phyloP scores from a whole-genome alignment of 2,797 vertebrate species.

The Hirundo rustica region DNA sequence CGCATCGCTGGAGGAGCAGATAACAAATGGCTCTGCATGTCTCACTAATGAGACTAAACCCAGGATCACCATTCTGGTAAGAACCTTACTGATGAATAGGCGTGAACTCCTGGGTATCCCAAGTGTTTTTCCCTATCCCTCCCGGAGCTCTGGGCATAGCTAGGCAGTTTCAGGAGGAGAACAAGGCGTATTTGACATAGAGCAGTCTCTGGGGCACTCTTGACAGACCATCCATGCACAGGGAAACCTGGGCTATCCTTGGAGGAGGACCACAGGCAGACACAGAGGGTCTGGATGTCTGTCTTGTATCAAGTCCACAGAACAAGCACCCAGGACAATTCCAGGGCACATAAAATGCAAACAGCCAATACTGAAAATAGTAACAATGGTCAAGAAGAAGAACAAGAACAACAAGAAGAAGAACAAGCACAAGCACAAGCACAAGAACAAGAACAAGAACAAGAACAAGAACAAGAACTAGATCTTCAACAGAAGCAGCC shows the following conservation, averaged over 20 bases:
- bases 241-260: neutral
- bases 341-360: neutral
- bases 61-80: neutral
- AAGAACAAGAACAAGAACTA: neutral
- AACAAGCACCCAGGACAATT: neutral
- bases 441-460: neutral
- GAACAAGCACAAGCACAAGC: no score
- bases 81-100: neutral
- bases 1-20: neutral
- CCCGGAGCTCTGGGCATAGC: neutral
- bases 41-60: constrained; percentile 31
- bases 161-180: neutral
- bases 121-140: neutral
- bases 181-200: neutral
- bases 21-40: constrained; percentile 43
- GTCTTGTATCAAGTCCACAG: neutral
- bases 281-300: neutral
- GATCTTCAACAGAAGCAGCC: neutral
- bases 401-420: neutral
- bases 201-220: neutral
- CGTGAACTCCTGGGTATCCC: neutral
- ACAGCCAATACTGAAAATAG: neutral
- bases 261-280: neutral
- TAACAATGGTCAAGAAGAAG: neutral
- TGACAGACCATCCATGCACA: neutral